Conservation (phyloP, 1,140 invertebrate species). For the Zaprionus lachaisei region DNA sequence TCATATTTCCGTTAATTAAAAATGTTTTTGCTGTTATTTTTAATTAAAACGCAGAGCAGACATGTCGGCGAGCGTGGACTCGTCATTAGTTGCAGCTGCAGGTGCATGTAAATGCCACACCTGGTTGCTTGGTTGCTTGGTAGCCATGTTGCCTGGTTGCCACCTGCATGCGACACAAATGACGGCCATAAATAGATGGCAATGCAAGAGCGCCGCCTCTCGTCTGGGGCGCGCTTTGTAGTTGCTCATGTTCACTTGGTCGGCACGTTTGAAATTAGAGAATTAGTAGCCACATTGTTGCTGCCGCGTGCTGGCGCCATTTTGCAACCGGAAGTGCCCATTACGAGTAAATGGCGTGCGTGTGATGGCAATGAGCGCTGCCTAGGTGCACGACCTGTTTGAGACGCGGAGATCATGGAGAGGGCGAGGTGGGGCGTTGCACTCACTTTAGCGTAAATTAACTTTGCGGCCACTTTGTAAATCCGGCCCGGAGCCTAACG, state of each 20-base stretch:
- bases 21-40: conserved; percentile 68
- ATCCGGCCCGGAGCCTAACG: conserved; percentile 4
- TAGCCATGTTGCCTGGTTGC: not conserved
- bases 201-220: not conserved
- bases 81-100: conserved; percentile 52
- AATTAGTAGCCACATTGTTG: conserved; percentile 71
- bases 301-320: conserved; percentile 42
- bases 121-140: conserved; percentile 9
- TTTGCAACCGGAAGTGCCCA: conserved; percentile 71
- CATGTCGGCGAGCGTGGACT: conserved; percentile 36
- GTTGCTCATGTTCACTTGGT: conserved; percentile 47
- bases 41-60: conserved; percentile 68
- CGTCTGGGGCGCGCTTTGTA: conserved; percentile 26
- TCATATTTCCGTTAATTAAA: conserved; percentile 73
- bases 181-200: conserved; percentile 61
- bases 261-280: conserved; percentile 68
- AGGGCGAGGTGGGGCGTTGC: not conserved
- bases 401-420: not conserved
- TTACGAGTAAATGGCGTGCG: conserved; percentile 63
- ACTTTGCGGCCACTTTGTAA: conserved; percentile 69
- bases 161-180: conserved; percentile 33
- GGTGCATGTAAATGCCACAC: conserved; percentile 56
- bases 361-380: conserved; percentile 44
- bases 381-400: not conserved
- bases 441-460: conserved; percentile 58